Conservation (phyloP, 2,797 vertebrate genomes). For the Acipenser oxyrinchus region DNA sequence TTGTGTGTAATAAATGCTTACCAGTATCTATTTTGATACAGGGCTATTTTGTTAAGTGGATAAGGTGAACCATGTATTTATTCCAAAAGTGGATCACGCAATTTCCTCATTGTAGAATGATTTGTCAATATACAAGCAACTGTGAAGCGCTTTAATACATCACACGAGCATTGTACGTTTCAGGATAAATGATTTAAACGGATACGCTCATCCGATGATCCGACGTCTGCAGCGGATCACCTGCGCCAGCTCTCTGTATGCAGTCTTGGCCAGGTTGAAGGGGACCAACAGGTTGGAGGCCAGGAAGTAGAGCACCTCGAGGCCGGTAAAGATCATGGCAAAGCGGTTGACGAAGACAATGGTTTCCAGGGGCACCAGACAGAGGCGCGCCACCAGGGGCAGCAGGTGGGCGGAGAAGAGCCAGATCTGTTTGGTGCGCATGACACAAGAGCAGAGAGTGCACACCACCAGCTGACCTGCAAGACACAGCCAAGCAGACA, state of each 20-base stretch:
- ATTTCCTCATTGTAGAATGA: too few relatives aligned
- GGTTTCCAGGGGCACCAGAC: constrained; percentile 89
- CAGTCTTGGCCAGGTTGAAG: constrained; percentile 92
- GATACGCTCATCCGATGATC: background rate
- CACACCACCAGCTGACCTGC: constrained; percentile 96
- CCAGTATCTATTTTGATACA: too few relatives aligned
- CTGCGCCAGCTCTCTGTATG: constrained; percentile 92
- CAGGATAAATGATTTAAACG: background rate
- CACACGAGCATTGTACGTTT: too few relatives aligned
- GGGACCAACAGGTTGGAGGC: constrained; percentile 92
- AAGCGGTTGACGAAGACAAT: constrained; percentile 96
- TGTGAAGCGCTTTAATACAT: too few relatives aligned
- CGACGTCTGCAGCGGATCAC: constrained; percentile 43
- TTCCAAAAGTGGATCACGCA: too few relatives aligned
- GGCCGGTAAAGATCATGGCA: constrained; percentile 95
- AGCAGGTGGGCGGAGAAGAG: constrained; percentile 96
- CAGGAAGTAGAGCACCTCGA: constrained; percentile 95
- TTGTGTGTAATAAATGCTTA: too few relatives aligned
- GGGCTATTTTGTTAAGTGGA: too few relatives aligned
- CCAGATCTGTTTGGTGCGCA: constrained; percentile 98
- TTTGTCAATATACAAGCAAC: too few relatives aligned
- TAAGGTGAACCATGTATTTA: too few relatives aligned
- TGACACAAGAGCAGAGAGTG: constrained; percentile 92
- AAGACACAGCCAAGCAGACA: constrained; percentile 26
- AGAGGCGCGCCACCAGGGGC: constrained; percentile 89